Evolutionary conservation across 2,888 invertebrate genomes (phyloP).

Genomic region (Phengaris arion): DNA sequence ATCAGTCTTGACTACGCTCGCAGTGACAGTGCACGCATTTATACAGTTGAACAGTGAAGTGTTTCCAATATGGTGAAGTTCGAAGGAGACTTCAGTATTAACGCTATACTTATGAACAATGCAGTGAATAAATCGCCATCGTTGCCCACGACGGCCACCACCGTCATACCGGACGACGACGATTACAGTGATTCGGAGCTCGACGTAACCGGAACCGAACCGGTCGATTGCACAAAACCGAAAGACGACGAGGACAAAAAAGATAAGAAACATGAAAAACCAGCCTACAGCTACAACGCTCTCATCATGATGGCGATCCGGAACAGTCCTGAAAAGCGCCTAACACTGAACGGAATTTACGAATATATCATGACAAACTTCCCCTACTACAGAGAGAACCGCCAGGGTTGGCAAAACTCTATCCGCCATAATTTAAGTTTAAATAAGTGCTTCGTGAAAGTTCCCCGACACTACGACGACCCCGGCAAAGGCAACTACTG

Average conservation of each 20-base stretch:
- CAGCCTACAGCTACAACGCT: constrained; percentile 99
- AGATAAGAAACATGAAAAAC: constrained; percentile 91
- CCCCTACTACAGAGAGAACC: constrained; percentile 98
- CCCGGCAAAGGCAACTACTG: constrained; percentile 99
- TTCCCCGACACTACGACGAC: constrained; percentile 98
- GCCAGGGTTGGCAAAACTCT: constrained; percentile 99
- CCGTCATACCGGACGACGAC: constrained; percentile 60
- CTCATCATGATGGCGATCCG: constrained; percentile 99
- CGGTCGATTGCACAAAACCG: constrained; percentile 83
- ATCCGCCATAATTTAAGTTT: constrained; percentile 98
- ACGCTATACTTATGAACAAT: constrained; percentile 84
- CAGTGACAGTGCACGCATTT: constrained; percentile 59
- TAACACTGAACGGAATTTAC: constrained; percentile 98
- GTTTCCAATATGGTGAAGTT: constrained; percentile 74
- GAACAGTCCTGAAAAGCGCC: constrained; percentile 94
- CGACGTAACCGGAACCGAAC: constrained; percentile 88
- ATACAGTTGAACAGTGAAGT: constrained; percentile 50
- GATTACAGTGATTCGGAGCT: constrained; percentile 83
- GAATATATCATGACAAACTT: constrained; percentile 99
- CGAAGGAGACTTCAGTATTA: constrained; percentile 89
- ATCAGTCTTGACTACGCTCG: constrained; percentile 67
- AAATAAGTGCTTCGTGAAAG: constrained; percentile 99
- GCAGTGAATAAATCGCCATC: constrained; percentile 66
- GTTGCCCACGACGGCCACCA: constrained; percentile 67
- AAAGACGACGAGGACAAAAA: constrained; percentile 61